Evolutionary conservation across 2,113 vertebrate genomes (phyloP), one percentile per base, ranked within the genome.

Genomic region (Trichechus manatus): DNA sequence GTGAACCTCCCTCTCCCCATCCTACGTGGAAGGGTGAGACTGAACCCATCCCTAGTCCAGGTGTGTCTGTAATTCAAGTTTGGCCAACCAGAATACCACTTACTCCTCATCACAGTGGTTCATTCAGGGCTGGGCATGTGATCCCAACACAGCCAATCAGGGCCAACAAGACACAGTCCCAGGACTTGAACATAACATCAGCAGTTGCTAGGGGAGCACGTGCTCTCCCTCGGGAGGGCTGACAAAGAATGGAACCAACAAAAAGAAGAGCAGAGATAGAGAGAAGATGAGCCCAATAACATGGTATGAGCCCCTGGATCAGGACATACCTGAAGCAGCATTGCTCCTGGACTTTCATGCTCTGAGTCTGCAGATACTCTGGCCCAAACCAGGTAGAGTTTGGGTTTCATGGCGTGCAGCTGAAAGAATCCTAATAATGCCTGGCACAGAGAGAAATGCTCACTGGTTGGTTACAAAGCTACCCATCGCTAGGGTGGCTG

Each of bases 401-500:
- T 91, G 33, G 14, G 22, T 74, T 42, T 78, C 19, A 1, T 53
- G 66, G 0, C 11, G 27, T 3, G 20, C 1, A 23, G 9, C 22
- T 5, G 33, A 39, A 36, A 53, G 44, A 66, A n/a, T 66, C 36
- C 39, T 1, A 9, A 39, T 39, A 33, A 23, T 14, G 25, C 39
- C 42, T n/a, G 25, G n/a, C 68, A 0, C 64, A 5, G 1, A 0
- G 42, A 47, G 47, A 27, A 27, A 27, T 3, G 59, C 27, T 29
- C n/a, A 44, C 2, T 31, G 27, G n/a, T 22, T 15, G 81, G 64
- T 74, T 56, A 7, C 29, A n/a, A 20, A 6, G 42, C 27, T 42
- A 8, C 39, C 39, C 66, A 20, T 27, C 25, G 7, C 3, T 5
- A 8, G 36, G n/a, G 22, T 5, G 2, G 11, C 33, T 3, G 1